Base-by-base conservation (phyloP, 1,140 invertebrate species). In the Dendrolimus punctatus region DNA sequence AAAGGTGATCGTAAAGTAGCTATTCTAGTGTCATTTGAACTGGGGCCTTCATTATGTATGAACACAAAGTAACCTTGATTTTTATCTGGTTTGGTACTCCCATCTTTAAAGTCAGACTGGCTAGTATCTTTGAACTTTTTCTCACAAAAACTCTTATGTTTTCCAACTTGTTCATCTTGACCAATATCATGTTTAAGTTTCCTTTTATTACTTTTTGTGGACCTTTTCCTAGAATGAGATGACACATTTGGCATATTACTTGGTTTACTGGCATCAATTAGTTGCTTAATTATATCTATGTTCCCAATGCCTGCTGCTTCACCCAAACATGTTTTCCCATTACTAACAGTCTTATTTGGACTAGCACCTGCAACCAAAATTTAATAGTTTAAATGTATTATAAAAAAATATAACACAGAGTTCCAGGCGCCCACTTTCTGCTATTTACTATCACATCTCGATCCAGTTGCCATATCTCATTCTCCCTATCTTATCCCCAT, bases 61-160 rank as follows among this genome's bases (percentile, higher is more conserved):
- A 83, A 73, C 7, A 83, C 74, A 80, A 76, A 86, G 49, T 85
- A 82, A 6, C 80, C 83, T 43, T 80, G 76, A 62, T 86, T 86
- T 55, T 69, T 71, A 39, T 76, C 74, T 50, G 47, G 46, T 40
- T 67, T 73, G 36, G 50, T 48, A 62, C 37, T 55, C 6, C 55
- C 60, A 50, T 66, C 55, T 46, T 42, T 48, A 23, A 59, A 47
- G 49, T 51, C 54, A 53, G 64, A 51, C 54, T 51, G 49, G 49
- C 55, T 46, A 56, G 53, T 54, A 39, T 69, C 67, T 60, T 62
- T 73, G 7, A 68, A 62, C 49, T 52, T 60, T 56, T 67, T 71
- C 4, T 80, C 76, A 76, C 58, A 73, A 36, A 59, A 44, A 53
- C 67, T 83, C 58, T 83, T 85, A 60, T 64, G 80, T 59, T 83